Evolutionary conservation across 2,888 invertebrate species (phyloP).

Genomic region (Campoplex capitator): DNA sequence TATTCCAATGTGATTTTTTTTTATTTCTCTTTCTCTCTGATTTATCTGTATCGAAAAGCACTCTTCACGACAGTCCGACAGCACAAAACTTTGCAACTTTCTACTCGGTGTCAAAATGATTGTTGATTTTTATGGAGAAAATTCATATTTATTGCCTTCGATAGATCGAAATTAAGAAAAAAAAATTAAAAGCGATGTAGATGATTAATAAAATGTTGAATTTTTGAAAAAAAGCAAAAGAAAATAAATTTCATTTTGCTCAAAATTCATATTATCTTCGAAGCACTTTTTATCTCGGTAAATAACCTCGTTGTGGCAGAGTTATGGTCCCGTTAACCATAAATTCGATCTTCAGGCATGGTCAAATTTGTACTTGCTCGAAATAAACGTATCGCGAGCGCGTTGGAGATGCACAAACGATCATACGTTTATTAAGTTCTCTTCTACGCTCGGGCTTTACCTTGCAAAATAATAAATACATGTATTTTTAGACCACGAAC

Average conservation of each 20-base stretch:
- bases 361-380: constrained; percentile 28
- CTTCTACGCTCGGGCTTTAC: neutral
- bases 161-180: neutral
- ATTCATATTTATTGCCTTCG: constrained; percentile 1
- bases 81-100: constrained; percentile 41
- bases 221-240: neutral
- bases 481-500: constrained; percentile 5
- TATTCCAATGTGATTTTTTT: constrained; percentile 38
- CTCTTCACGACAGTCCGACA: constrained; percentile 39
- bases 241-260: neutral
- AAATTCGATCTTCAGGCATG: constrained; percentile 2
- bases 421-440: neutral
- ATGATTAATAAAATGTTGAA: too few relatives aligned
- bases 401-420: neutral
- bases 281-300: neutral
- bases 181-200: neutral
- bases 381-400: constrained; percentile 13
- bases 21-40: constrained; percentile 37
- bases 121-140: neutral
- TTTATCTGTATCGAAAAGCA: constrained; percentile 43
- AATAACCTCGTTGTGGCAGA: constrained; percentile 8
- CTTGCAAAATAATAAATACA: constrained; percentile 8
- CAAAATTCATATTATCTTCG: neutral
- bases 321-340: neutral
- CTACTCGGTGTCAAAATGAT: constrained; percentile 49